Base-by-base conservation (phyloP, 1,140 invertebrate species). In the Drosophila rhopaloa region DNA sequence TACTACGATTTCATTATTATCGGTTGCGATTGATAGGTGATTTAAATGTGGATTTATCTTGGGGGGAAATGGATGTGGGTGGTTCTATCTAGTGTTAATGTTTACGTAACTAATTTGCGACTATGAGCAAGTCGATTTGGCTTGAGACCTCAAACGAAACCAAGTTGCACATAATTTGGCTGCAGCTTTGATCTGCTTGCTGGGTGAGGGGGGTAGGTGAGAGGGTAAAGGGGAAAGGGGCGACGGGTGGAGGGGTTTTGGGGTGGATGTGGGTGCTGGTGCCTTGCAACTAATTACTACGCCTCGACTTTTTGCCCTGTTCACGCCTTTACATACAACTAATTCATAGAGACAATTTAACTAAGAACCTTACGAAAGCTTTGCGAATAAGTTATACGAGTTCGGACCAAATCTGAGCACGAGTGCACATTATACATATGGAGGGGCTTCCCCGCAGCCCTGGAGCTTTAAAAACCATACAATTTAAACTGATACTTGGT, bases 61-160 rank as follows among this genome's bases (percentile, higher is more conserved):
- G 53, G 40, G 5, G 14, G 6, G 8, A 32, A 32, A 32, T 56
- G 57, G 32, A 51, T 60, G 14, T 60, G 14, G 37, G 53, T 35
- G 58, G 48, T 46, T 76, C 27, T 53, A 75, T 76, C 59, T 53
- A 56, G 47, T 38, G 46, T 60, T 48, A 24, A 50, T 72, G 27
- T 70, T 55, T 88, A 67, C 60, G 65, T 85, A 88, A 86, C 75
- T 83, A 58, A 78, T 70, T 79, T 80, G 79, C 65, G 60, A 72
- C 72, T 91, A 91, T 91, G 88, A 71, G 67, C 84, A 91, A 86
- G 89, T 91, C 88, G 88, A 91, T 91, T 84, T 73, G 89, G 82
- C 88, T 67, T 82, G 79, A 58, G 50, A 40, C 47, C 38, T 70
- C 72, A 86, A 73, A 66, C 86, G 60, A 86, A 86, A 90, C 86